Base-by-base conservation (phyloP, 2,888 invertebrate species). In the Anagyrus pseudococci region DNA sequence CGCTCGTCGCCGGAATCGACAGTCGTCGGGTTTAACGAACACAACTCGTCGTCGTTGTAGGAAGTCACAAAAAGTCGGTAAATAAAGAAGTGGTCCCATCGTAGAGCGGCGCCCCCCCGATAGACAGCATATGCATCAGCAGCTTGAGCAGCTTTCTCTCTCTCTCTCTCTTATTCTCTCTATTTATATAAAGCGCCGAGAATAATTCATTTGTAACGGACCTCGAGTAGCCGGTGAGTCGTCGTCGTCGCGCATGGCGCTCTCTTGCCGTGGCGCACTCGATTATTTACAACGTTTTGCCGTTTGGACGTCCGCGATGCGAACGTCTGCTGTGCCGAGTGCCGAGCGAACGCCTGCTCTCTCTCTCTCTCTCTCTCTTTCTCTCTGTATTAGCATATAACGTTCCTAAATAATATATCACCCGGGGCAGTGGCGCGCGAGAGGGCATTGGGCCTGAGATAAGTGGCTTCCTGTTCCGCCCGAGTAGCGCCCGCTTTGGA, bases 361-460 rank as follows among this genome's bases (percentile, higher is more conserved):
- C 47, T 44, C 54, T 49, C 47, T 22, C 17, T 23, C 61, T 33
- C 19, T 40, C 49, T 53, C 44, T 29, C 43, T 43, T 46, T 48
- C 56, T 29, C 47, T 59, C 17, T 26, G 53, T 60, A 66, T 62
- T 63, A 49, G 58, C 66, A 64, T 63, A 67, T 75, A 75, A 72
- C 69, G 70, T 70, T 73, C 71, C 72, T 72, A 74, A 75, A 75
- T 75, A 74, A 75, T 74, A 75, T 75, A 75, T 75, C 75, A 75
- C 73, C 66, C 64, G 64, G 67, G 67, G 71, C 63, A 48, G 59
- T 41, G 15, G 47, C 23, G 17, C 40, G 53, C 41, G 37, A 48
- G 41, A 40, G 47, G 65, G 67, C 71, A 73, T 71, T 69, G 71
- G 69, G 69, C 53, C 60, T 68, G 68, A 71, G 74, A 75, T 72